Conservation (phyloP, 1,140 invertebrate genomes). For the Phymastichus coffea region DNA sequence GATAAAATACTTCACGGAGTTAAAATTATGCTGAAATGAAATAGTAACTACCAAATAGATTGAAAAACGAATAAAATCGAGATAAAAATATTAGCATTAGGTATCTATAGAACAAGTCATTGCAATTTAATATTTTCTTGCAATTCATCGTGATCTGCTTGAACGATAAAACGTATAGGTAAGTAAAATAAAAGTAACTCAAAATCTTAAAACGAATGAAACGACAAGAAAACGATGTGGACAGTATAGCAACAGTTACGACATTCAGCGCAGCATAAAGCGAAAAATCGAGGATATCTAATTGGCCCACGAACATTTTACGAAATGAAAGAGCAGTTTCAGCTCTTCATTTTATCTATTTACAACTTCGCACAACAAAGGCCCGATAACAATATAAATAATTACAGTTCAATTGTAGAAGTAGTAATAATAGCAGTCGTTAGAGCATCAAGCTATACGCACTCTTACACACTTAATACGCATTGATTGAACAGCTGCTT, state of each 20-base stretch:
- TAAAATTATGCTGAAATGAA: too few relatives aligned
- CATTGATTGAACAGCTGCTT: conserved; percentile 9
- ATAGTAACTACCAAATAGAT: too few relatives aligned
- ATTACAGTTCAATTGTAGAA: not conserved
- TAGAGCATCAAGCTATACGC: not conserved
- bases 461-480: conserved; percentile 5
- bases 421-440: conserved; percentile 6
- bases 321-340: not conserved
- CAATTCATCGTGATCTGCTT: too few relatives aligned
- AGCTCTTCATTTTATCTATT: conserved; percentile 4
- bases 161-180: too few relatives aligned
- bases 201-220: too few relatives aligned
- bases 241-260: not conserved
- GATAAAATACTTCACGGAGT: too few relatives aligned
- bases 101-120: too few relatives aligned
- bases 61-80: too few relatives aligned
- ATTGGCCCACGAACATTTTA: not conserved
- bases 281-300: not conserved
- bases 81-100: too few relatives aligned
- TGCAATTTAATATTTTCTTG: too few relatives aligned
- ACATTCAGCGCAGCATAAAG: not conserved
- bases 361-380: conserved; percentile 6
- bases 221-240: not conserved
- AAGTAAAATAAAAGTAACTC: too few relatives aligned
- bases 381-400: conserved; percentile 13